Conservation (phyloP, 2,113 vertebrate genomes). For the Colius striatus region DNA sequence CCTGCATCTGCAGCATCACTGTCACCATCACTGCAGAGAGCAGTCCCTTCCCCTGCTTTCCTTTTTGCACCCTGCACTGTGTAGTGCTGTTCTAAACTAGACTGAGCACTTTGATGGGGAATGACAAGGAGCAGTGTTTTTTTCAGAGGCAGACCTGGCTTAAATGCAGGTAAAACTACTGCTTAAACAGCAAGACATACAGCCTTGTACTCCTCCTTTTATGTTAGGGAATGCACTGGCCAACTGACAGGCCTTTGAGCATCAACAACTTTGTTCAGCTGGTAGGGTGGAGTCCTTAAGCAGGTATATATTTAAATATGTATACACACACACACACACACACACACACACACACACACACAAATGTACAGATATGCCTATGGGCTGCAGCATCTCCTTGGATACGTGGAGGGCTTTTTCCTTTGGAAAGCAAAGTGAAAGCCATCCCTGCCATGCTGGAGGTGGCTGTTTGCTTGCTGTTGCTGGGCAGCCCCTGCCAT, state of each 20-base stretch:
- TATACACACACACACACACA: not conserved
- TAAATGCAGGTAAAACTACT: not conserved
- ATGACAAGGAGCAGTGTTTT: not conserved
- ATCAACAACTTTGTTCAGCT: not conserved
- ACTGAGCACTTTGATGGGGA: fast-evolving
- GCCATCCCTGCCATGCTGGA: not conserved
- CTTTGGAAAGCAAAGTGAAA: not conserved
- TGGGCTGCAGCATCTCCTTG: not conserved
- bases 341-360: not conserved
- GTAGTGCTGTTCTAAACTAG: not conserved
- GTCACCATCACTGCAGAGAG: fast-evolving
- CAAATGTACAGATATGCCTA: no score
- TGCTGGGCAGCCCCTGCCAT: not conserved
- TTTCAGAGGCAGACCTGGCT: not conserved
- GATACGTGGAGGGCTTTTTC: not conserved
- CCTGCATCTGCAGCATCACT: not conserved
- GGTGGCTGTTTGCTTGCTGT: not conserved
- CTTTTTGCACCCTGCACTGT: not conserved
- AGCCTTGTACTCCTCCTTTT: fast-evolving
- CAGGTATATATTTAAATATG: not conserved
- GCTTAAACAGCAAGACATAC: not conserved
- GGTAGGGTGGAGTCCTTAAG: not conserved
- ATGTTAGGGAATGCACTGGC: not conserved
- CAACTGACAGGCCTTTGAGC: fast-evolving
- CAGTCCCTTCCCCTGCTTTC: fast-evolving